A percentile compares a stretch with the other conserved stretches of the same genome.
phyloP scores from a whole-genome alignment of 2,113 vertebrate species.

The human (Homo sapiens) region DNA sequence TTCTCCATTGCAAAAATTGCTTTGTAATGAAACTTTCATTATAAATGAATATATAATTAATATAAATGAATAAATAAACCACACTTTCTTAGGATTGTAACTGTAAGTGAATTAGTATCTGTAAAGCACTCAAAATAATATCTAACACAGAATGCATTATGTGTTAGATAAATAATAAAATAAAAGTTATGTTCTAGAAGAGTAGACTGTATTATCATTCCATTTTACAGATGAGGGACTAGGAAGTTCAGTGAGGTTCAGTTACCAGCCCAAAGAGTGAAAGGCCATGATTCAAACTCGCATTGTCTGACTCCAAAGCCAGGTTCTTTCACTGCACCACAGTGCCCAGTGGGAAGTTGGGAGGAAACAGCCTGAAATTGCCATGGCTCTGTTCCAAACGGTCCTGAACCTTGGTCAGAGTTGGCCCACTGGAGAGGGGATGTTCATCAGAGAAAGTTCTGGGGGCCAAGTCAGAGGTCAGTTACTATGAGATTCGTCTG shows the following conservation, averaged over 20 bases:
- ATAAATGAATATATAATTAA: not conserved
- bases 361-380: not conserved
- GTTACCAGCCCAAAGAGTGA: not conserved
- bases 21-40: constrained; percentile 1
- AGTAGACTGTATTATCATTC: not conserved
- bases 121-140: not conserved
- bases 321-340: not conserved
- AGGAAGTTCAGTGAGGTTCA: not conserved
- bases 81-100: not conserved
- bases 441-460: not conserved
- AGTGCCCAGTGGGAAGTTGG: not conserved
- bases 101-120: not conserved
- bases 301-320: not conserved
- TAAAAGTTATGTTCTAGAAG: not conserved
- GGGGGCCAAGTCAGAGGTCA: not conserved
- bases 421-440: not conserved
- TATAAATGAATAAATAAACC: not conserved
- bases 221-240: not conserved
- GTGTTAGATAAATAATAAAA: not conserved
- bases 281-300: not conserved
- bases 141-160: not conserved
- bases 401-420: not conserved
- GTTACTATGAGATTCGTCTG: not conserved
- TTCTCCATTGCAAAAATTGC: not conserved
- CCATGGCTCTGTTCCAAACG: not conserved